These are phyloP conservation scores for Bembecia ichneumoniformis DNA, from an alignment of 2,888 invertebrate genomes.

Conservation along the genomic window DNA sequence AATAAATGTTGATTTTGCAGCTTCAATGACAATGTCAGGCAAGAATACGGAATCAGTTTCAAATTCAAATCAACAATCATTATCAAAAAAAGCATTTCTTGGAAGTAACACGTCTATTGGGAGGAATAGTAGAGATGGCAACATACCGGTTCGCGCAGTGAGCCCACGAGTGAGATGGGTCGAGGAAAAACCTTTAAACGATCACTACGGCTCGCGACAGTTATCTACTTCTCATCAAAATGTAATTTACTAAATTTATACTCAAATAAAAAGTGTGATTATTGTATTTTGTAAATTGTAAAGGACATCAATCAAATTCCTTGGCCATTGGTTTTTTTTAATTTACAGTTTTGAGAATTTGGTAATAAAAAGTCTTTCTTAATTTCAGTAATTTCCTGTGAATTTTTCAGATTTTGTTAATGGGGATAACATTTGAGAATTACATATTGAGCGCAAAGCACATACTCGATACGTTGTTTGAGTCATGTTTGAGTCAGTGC, in stretches of 20 bases:
- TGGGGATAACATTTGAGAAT: no score
- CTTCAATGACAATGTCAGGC: slow-evolving; percentile 79
- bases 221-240: slow-evolving; percentile 60
- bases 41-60: slow-evolving; percentile 71
- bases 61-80: slow-evolving; percentile 57
- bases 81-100: slow-evolving; percentile 65
- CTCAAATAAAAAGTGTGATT: neutral
- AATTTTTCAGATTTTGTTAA: no score
- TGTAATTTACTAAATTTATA: slow-evolving; percentile 30
- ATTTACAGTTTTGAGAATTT: no score
- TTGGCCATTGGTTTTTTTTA: no score
- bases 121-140: slow-evolving; percentile 55
- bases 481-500: no score
- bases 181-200: slow-evolving; percentile 53
- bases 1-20: slow-evolving; percentile 51
- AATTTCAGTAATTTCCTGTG: no score
- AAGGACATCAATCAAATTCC: no score
- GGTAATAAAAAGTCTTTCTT: no score
- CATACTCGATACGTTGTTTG: no score
- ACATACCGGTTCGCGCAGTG: slow-evolving; percentile 66
- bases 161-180: slow-evolving; percentile 67
- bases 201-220: slow-evolving; percentile 54
- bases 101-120: slow-evolving; percentile 67
- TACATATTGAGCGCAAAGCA: no score
- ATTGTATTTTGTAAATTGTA: neutral